Evolutionary conservation across 2,797 vertebrate genomes (phyloP).

Genomic region (Rhyacichthys aspro): DNA sequence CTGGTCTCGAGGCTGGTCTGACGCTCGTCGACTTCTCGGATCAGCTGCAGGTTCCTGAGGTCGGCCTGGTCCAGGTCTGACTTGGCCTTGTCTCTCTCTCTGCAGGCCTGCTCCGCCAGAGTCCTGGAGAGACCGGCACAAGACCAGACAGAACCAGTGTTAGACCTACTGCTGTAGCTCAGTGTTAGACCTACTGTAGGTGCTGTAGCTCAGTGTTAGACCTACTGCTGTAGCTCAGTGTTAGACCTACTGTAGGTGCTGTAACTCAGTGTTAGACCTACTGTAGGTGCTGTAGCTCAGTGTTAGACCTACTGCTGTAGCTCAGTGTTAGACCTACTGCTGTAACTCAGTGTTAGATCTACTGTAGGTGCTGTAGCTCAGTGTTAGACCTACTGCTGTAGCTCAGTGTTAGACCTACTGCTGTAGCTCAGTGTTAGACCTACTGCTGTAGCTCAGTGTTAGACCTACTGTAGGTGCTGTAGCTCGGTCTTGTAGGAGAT

Average conservation of each 20-base stretch:
- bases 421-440: constrained; percentile 80
- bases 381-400: constrained; percentile 82
- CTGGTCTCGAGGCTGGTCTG: constrained; percentile 81
- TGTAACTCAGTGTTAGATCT: too few species aligned
- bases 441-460: neutral
- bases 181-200: constrained; percentile 81
- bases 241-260: constrained; percentile 84
- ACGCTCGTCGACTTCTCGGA: constrained; percentile 85
- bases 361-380: constrained; percentile 52
- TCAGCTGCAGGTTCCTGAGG: constrained; percentile 85
- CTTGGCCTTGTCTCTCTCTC: constrained; percentile 85
- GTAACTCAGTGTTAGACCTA: constrained; percentile 79
- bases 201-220: constrained; percentile 83
- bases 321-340: constrained; percentile 68
- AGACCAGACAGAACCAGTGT: too few species aligned
- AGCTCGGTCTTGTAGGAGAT: constrained; percentile 88
- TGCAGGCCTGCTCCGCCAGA: constrained; percentile 79
- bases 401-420: too few species aligned
- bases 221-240: neutral
- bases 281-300: constrained; percentile 81
- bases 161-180: neutral
- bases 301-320: constrained; percentile 67
- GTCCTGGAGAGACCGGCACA: constrained; percentile 64
- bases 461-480: constrained; percentile 86
- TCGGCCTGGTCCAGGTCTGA: constrained; percentile 83